These are phyloP conservation scores for Flexamia atlantica DNA, from an alignment of 2,888 invertebrate genomes.

Conservation along the genomic window DNA sequence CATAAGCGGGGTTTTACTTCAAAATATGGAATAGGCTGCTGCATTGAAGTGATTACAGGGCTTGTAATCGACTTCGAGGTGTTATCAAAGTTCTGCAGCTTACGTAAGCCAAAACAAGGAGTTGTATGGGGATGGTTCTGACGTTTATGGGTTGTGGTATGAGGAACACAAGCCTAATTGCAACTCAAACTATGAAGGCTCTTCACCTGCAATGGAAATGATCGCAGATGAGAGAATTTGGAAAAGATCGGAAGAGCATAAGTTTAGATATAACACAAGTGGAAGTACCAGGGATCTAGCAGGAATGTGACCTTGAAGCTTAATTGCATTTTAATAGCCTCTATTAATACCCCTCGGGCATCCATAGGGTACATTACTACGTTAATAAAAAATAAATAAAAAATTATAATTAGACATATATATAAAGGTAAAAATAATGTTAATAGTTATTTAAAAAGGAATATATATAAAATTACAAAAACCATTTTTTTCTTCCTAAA, in stretches of 20 bases:
- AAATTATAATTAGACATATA: too few species aligned
- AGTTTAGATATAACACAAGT: conserved; percentile 41
- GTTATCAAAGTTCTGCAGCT: conserved; percentile 19
- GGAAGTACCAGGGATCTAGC: too few species aligned
- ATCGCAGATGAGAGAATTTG: conserved; percentile 47
- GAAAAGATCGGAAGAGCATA: conserved; percentile 20
- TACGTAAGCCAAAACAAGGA: conserved; percentile 24
- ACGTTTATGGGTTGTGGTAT: conserved; percentile 10
- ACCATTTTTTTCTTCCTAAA: too few species aligned
- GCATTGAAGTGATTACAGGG: conserved; percentile 47
- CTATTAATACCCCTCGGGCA: too few species aligned
- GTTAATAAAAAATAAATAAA: too few species aligned
- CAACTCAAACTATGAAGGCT: conserved; percentile 45
- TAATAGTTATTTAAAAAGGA: too few species aligned
- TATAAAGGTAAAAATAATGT: too few species aligned
- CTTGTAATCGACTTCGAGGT: conserved; percentile 52
- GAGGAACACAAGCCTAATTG: background rate
- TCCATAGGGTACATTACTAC: too few species aligned
- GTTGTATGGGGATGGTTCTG: background rate
- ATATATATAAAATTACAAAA: too few species aligned
- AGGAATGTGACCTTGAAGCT: too few species aligned
- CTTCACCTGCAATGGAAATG: conserved; percentile 43
- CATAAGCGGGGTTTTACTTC: conserved; percentile 49
- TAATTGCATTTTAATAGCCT: too few species aligned
- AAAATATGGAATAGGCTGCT: conserved; percentile 47